Evolutionary conservation across 2,113 vertebrate genomes (phyloP).

Genomic region (Coptodon rendalli): DNA sequence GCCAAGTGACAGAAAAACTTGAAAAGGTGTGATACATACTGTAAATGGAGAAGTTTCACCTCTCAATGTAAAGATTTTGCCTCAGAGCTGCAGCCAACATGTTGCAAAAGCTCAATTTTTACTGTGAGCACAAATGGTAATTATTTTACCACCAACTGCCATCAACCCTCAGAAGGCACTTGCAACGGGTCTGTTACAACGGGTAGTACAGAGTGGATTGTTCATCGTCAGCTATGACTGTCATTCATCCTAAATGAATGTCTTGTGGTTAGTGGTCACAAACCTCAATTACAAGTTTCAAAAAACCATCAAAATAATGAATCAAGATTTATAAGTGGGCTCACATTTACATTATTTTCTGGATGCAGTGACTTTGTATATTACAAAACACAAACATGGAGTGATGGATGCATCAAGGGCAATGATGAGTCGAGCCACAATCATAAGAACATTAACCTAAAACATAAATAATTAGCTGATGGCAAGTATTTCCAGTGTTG

Average conservation of each 20-base stretch:
- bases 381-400: neutral
- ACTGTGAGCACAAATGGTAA: accelerated
- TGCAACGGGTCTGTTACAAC: accelerated
- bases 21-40: neutral
- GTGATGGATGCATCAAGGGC: neutral
- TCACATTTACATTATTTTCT: neutral
- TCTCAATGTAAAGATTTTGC: accelerated
- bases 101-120: accelerated
- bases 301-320: neutral
- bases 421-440: neutral
- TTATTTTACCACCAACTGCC: neutral
- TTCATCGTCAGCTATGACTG: accelerated
- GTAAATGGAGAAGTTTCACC: neutral
- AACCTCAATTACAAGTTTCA: neutral
- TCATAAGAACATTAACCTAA: neutral
- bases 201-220: accelerated
- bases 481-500: accelerated
- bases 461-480: neutral
- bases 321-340: accelerated
- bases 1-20: neutral
- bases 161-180: neutral
- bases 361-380: neutral
- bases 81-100: neutral
- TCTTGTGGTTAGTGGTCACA: neutral
- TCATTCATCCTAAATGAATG: neutral